phyloP scores from a whole-genome alignment of 2,888 invertebrate genomes.

The Lumbricus terrestris region DNA sequence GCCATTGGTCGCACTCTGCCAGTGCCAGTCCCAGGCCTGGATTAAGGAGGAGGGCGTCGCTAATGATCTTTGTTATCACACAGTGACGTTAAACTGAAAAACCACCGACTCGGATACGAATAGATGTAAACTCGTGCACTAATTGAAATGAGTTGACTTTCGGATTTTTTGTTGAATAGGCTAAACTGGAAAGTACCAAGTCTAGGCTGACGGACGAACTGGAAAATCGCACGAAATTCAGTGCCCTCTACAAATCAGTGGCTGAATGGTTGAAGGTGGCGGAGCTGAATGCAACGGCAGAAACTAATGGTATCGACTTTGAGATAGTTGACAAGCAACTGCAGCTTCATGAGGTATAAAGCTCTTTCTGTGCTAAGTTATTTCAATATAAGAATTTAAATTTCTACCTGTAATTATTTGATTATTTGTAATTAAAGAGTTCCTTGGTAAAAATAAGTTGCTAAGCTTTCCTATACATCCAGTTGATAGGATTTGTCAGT shows the following conservation, averaged over 20 bases:
- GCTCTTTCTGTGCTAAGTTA: not conserved
- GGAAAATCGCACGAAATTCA: conserved; percentile 47
- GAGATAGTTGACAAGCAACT: conserved; percentile 79
- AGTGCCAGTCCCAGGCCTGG: too few relatives aligned
- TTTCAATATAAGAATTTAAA: not conserved
- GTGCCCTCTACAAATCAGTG: conserved; percentile 47
- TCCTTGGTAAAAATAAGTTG: not conserved
- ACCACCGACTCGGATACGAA: too few relatives aligned
- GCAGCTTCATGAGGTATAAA: conserved; percentile 75
- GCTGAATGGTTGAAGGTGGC: conserved; percentile 52
- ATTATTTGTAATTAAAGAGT: too few relatives aligned
- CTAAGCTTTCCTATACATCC: too few relatives aligned
- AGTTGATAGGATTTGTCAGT: not conserved
- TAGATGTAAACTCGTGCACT: not conserved
- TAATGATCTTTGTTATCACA: too few relatives aligned
- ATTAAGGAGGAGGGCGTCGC: too few relatives aligned
- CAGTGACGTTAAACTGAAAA: too few relatives aligned
- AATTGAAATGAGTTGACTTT: not conserved
- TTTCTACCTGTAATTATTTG: not conserved
- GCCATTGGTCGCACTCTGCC: too few relatives aligned
- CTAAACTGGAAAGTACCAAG: not conserved
- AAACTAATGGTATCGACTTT: conserved; percentile 83
- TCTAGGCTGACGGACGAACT: conserved; percentile 46
- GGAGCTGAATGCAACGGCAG: conserved; percentile 61
- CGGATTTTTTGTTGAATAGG: not conserved